Evolutionary conservation across 2,888 invertebrate genomes (phyloP), one percentile per base, ranked within the genome.

Genomic region (Drosophila mettleri): DNA sequence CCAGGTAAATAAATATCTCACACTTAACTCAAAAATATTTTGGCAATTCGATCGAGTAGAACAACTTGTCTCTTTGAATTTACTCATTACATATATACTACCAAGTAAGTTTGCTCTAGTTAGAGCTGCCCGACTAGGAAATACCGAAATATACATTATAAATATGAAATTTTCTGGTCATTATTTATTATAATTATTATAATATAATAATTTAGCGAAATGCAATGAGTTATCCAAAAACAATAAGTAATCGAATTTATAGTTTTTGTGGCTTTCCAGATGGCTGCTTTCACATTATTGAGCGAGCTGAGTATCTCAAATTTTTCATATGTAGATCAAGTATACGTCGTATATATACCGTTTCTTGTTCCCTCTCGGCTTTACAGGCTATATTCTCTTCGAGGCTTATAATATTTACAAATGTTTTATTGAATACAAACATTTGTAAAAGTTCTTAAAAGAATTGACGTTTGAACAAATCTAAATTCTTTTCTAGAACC

Each of bases 11-110:
- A 2, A 24, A 24, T 24, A 27, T 45, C 43, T 45, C 45, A 27
- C 16, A 12, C 24, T 6, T 18, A 1, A 16, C 38, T 62, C 12
- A 5, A 33, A 18, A 61, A 70, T 68, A 65, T 55, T 74, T 86
- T 79, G 58, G 52, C 57, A 8, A n/a, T 33, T 27, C 4, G 14
- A 33, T 16, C 49, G 31, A 20, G 14, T 4, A 2, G 31, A 29
- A 18, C 18, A 29, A 29, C 29, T 46, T 6, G 46, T 16, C 16
- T 12, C 12, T 1, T 29, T 18, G 45, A 45, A 29, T 18, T 18
- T 27, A 18, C 12, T 27, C 3, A 18, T 27, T 27, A 45, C 43
- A 27, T n/a, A 29, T 45, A 27, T 45, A 18, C 27, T 7, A 45
- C 16, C 45, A 29, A 24, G 8, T n/a, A 24, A 29, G 7, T 2